Evolutionary conservation across 2,888 invertebrate species (phyloP).

Genomic region (Sussaba pulchella): DNA sequence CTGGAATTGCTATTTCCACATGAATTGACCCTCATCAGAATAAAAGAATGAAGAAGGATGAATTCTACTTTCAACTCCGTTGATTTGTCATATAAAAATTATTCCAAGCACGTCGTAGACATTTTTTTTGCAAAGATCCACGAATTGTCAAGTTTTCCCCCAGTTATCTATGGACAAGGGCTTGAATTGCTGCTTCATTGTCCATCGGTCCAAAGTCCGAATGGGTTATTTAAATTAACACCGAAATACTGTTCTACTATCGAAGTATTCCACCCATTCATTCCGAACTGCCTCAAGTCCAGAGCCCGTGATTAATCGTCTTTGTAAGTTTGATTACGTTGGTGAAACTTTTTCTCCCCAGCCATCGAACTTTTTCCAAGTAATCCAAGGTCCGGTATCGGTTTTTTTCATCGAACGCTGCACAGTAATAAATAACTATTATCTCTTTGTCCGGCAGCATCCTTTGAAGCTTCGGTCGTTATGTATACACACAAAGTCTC

Average conservation of each 20-base stretch:
- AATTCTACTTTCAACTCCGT: no score
- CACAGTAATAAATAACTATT: constrained; percentile 18
- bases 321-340: constrained; percentile 10
- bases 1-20: no score
- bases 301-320: constrained; percentile 12
- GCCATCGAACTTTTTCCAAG: neutral
- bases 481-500: neutral
- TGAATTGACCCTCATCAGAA: no score
- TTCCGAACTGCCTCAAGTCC: neutral
- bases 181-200: no score
- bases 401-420: neutral
- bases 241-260: neutral
- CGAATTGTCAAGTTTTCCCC: no score
- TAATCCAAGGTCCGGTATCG: neutral
- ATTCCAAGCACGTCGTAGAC: no score
- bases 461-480: neutral
- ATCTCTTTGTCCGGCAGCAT: neutral
- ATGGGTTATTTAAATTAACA: no score
- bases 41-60: no score
- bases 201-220: no score
- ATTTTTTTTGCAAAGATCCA: no score
- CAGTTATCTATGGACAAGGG: no score
- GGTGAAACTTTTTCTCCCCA: neutral
- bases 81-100: no score
- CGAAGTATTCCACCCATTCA: neutral